Evolutionary conservation across 2,113 vertebrate genomes (phyloP).

Genomic region (Oreochromis niloticus): DNA sequence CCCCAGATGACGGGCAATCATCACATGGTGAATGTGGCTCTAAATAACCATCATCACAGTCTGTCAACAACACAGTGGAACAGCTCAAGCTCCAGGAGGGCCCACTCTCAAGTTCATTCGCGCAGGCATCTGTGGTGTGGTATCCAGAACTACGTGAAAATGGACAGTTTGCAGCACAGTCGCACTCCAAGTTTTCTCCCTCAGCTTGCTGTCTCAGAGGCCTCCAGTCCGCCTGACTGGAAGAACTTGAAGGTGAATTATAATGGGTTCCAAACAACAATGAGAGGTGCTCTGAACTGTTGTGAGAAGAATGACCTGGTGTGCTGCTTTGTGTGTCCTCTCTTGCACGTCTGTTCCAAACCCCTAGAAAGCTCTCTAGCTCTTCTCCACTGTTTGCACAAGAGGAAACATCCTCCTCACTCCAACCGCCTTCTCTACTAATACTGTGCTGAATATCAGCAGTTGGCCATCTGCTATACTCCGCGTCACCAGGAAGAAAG

Average conservation of each 20-base stretch:
- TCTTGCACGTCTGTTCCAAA: conserved; percentile 53
- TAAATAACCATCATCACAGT: conserved; percentile 57
- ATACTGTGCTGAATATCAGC: conserved; percentile 41
- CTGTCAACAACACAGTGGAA: conserved; percentile 67
- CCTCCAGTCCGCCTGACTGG: conserved; percentile 49
- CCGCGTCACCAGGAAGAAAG: conserved; percentile 18
- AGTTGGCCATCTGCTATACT: conserved; percentile 33
- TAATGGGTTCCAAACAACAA: conserved; percentile 65
- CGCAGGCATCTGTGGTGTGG: conserved; percentile 59
- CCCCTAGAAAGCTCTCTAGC: conserved; percentile 2
- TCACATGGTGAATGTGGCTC: conserved; percentile 54
- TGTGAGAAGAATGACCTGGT: conserved; percentile 57
- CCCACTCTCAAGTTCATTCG: conserved; percentile 49
- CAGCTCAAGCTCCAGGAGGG: conserved; percentile 68
- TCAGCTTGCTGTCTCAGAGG: background rate
- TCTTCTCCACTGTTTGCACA: conserved; percentile 55
- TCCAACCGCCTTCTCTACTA: conserved; percentile 61
- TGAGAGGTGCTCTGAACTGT: conserved; percentile 73
- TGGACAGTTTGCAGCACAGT: conserved; percentile 60
- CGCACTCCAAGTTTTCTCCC: conserved; percentile 40
- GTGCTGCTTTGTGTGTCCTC: conserved; percentile 62
- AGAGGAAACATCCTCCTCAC: conserved; percentile 63
- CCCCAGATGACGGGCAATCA: conserved; percentile 43
- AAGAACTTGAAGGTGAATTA: conserved; percentile 57
- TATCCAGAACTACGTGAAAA: conserved; percentile 71